A percentile compares a stretch with the other conserved stretches of the same genome.
Conservation (phyloP, 1,140 invertebrate genomes). For the Scylla paramamosain region DNA sequence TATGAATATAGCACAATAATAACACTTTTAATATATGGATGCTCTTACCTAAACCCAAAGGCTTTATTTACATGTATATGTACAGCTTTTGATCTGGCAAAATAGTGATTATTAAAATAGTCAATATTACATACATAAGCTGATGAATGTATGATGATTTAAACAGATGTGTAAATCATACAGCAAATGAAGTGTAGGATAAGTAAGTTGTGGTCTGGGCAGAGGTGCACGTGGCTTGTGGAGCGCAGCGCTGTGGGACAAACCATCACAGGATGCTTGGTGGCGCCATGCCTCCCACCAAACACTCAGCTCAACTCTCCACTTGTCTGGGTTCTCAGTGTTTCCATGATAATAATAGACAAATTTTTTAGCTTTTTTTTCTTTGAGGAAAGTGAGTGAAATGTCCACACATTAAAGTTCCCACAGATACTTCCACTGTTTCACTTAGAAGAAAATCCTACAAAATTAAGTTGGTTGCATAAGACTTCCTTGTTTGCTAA, state of each 20-base stretch:
- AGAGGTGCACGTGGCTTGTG: not conserved
- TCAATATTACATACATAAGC: conserved; percentile 63
- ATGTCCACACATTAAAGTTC: no score
- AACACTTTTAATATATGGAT: conserved; percentile 73
- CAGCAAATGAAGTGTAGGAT: conserved; percentile 31
- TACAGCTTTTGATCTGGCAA: conserved; percentile 73
- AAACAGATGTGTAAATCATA: conserved; percentile 53
- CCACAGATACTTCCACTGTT: not conserved
- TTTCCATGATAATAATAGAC: no score
- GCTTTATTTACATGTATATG: conserved; percentile 67
- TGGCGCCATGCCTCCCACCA: not conserved
- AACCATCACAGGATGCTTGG: not conserved
- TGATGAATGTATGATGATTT: conserved; percentile 63
- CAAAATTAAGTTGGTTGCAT: not conserved
- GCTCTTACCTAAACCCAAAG: conserved; percentile 72
- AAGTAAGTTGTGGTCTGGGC: not conserved
- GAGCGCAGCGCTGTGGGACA: not conserved
- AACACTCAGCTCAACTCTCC: not conserved
- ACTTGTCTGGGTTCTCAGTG: not conserved
- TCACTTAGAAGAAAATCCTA: not conserved
- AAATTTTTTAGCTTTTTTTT: no score
- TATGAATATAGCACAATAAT: conserved; percentile 74
- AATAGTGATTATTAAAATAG: conserved; percentile 73
- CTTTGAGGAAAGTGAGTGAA: no score
- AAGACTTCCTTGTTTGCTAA: not conserved